Evolutionary conservation across 2,888 invertebrate genomes (phyloP).

Genomic region (Eustalomyia histrio): DNA sequence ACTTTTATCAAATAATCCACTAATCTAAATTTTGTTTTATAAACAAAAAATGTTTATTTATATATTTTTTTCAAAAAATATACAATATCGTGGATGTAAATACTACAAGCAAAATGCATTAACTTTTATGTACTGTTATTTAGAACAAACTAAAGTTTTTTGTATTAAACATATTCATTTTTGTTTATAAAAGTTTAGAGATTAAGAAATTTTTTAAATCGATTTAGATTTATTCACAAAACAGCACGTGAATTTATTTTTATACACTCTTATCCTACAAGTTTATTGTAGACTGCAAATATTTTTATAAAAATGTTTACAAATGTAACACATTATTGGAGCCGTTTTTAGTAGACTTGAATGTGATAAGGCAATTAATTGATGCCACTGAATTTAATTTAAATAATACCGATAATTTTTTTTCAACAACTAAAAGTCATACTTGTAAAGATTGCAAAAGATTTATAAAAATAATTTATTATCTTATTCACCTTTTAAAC

Average conservation of each 20-base stretch:
- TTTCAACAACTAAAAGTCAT: background rate
- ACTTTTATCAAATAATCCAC: constrained; percentile 54
- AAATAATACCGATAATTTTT: background rate
- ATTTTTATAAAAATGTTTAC: background rate
- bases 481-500: background rate
- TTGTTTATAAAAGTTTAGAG: constrained; percentile 21
- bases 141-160: constrained; percentile 7
- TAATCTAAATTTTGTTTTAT: constrained; percentile 53
- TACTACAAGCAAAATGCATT: constrained; percentile 9
- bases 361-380: constrained; percentile 1
- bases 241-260: constrained; percentile 42
- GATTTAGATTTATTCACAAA: background rate
- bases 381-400: background rate
- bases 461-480: background rate
- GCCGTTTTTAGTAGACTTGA: background rate
- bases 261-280: background rate
- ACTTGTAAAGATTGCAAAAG: background rate
- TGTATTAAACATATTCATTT: background rate
- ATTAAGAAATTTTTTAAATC: constrained; percentile 18
- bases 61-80: constrained; percentile 22
- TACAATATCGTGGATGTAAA: background rate
- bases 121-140: constrained; percentile 23
- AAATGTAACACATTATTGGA: background rate
- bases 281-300: background rate
- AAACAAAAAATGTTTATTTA: constrained; percentile 36